phyloP scores from a whole-genome alignment of 1,140 invertebrate species.

The Ceratina calcarata region DNA sequence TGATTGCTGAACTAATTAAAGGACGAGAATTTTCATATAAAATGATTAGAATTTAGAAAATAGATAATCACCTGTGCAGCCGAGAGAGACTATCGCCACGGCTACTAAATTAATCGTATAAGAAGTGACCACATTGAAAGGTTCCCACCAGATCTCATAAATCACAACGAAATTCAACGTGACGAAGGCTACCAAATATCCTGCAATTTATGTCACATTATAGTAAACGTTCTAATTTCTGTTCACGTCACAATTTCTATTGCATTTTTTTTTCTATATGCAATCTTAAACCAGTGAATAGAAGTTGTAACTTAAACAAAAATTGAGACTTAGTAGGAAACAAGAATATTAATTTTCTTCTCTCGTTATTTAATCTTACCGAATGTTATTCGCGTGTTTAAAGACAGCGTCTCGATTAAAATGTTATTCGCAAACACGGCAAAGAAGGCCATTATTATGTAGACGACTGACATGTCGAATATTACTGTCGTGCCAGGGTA shows the following conservation, averaged over 20 bases:
- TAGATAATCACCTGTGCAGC: conserved; percentile 94
- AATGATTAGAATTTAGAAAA: neutral
- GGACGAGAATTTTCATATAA: neutral
- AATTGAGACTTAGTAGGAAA: too few relatives aligned
- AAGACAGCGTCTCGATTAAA: conserved; percentile 89
- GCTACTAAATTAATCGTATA: conserved; percentile 92
- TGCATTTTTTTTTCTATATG: too few relatives aligned
- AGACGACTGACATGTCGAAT: conserved; percentile 95
- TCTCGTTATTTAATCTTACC: conserved; percentile 81
- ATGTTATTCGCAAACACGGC: conserved; percentile 93
- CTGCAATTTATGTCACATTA: too few relatives aligned
- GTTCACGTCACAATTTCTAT: too few relatives aligned
- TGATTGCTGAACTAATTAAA: conserved; percentile 89
- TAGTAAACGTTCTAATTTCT: too few relatives aligned
- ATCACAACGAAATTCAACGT: conserved; percentile 91
- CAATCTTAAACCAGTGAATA: too few relatives aligned
- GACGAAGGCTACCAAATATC: conserved; percentile 90
- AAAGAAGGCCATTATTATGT: conserved; percentile 92
- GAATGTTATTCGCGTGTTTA: conserved; percentile 92
- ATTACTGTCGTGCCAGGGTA: conserved; percentile 92
- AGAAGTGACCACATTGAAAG: conserved; percentile 85
- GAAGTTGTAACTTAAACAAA: too few relatives aligned
- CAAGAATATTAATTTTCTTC: neutral
- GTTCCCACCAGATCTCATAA: conserved; percentile 91
- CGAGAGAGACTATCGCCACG: conserved; percentile 91